Conservation (phyloP, 2,888 invertebrate genomes). For the Heliconius hortense region DNA sequence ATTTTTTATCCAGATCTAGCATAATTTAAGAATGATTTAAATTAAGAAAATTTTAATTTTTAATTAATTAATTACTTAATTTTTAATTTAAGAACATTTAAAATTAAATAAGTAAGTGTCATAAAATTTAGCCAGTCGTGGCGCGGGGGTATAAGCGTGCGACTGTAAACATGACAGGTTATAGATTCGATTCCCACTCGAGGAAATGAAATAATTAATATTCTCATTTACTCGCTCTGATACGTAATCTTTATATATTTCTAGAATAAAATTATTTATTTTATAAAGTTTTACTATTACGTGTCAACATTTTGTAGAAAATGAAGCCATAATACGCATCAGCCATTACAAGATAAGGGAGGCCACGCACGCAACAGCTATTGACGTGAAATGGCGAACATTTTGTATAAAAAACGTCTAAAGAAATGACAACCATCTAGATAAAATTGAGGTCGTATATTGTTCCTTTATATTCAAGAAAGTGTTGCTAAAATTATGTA, state of each 20-base stretch:
- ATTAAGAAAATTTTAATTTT: too few relatives aligned
- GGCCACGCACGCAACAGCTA: conserved; percentile 48
- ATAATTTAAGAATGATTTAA: too few relatives aligned
- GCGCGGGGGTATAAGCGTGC: too few relatives aligned
- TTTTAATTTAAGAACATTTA: too few relatives aligned
- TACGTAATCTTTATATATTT: not conserved
- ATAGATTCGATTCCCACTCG: too few relatives aligned
- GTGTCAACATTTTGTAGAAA: conserved; percentile 38
- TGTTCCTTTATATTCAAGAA: conserved; percentile 13
- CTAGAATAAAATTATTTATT: not conserved
- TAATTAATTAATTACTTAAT: too few relatives aligned
- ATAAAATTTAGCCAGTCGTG: too few relatives aligned
- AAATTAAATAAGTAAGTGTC: too few relatives aligned
- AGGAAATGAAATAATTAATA: too few relatives aligned
- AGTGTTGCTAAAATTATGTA: conserved; percentile 2
- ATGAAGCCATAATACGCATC: conserved; percentile 32
- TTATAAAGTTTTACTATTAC: conserved; percentile 41
- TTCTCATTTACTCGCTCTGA: too few relatives aligned
- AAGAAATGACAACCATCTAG: conserved; percentile 25
- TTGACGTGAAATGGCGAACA: conserved; percentile 29
- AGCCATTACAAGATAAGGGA: conserved; percentile 46
- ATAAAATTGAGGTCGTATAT: conserved; percentile 5
- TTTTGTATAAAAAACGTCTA: conserved; percentile 29
- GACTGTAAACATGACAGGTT: too few relatives aligned
- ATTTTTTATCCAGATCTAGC: too few relatives aligned